Base-by-base conservation (phyloP, 2,113 vertebrate genomes). In the Lepus americanus region DNA sequence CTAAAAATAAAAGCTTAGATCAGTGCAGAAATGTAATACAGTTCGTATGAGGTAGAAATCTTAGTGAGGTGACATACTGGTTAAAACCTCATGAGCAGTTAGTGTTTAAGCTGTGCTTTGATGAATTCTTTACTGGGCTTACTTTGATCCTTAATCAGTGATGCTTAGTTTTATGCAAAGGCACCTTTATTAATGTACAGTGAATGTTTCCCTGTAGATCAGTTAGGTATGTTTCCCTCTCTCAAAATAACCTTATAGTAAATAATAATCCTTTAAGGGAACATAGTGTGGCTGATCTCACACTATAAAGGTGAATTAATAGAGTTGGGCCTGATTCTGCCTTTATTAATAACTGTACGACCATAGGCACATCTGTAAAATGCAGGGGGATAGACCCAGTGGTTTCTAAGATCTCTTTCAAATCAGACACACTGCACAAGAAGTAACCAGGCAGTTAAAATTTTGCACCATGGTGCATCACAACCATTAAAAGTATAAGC, bases 101-200 rank as follows among this genome's bases (percentile, higher is more conserved):
- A 91, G 29, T 86, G n/a, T 91, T 95, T 86, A 93, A 93, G 9
- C 49, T 74, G 9, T 91, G 44, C 51, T 90, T 92, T 96, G 67
- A 82, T 87, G 92, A 92, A 83, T 90, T 76, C 33, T 44, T 86
- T 51, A 91, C 27, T 51, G 29, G 67, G 22, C 39, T 63, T 55
- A 27, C 7, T 80, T 69, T 90, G 23, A 84, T 73, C 67, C 74
- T 74, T 76, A 6, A 53, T 91, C 53, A 70, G 91, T 74, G n/a
- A 63, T 67, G 5, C 33, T 92, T 83, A 76, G n/a, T 83, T 95
- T 79, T 29, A 64, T 90, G 13, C 29, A 67, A 55, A 63, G 53
- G 10, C 2, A 78, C 63, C 11, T 70, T 78, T 90, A 78, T 33
- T 27, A 77, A 27, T 69, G 44, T 4, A 80, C 22, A 19, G 72